A percentile compares a stretch with the other conserved stretches of the same genome.
These are phyloP conservation scores for Coryphaenoides rupestris DNA, from an alignment of 2,113 vertebrate species.

Conservation along the genomic window DNA sequence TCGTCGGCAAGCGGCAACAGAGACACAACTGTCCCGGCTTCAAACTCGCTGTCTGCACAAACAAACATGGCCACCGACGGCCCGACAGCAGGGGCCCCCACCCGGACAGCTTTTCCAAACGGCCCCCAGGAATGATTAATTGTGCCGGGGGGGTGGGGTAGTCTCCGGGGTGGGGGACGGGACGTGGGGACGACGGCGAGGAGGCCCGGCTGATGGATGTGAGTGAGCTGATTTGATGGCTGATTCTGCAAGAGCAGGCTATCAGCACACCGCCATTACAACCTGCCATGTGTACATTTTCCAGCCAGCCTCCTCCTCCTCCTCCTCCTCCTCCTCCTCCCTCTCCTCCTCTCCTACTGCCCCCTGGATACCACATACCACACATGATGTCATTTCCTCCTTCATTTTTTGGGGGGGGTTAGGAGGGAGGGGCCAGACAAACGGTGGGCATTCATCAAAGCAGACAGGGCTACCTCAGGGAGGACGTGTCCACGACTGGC, in stretches of 20 bases:
- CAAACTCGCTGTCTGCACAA: conserved; percentile 53
- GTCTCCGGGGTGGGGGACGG: conserved; percentile 23
- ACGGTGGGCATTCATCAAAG: conserved; percentile 68
- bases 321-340: too few relatives aligned
- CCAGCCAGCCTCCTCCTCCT: conserved; percentile 45
- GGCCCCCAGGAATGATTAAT: conserved; percentile 61
- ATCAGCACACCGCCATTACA: conserved; percentile 71
- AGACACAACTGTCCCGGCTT: not conserved
- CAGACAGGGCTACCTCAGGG: conserved; percentile 65
- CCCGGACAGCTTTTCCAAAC: conserved; percentile 51
- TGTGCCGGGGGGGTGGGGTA: conserved; percentile 32
- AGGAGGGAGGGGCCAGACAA: conserved; percentile 50
- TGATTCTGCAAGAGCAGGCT: conserved; percentile 70
- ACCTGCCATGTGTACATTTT: conserved; percentile 66
- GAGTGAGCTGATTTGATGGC: conserved; percentile 40
- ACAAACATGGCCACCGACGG: conserved; percentile 57
- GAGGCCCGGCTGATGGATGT: conserved; percentile 2
- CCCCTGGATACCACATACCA: conserved; percentile 49
- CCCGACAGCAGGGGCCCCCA: too few relatives aligned
- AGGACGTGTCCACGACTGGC: conserved; percentile 49
- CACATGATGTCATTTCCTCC: conserved; percentile 75
- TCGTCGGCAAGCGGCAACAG: too few relatives aligned
- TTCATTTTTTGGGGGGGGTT: too few relatives aligned
- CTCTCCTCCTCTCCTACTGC: conserved; percentile 13
- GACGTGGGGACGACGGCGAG: conserved; percentile 12